Percentiles rank a stretch among this genome's conserved stretches.
Evolutionary conservation across 1,140 invertebrate species (phyloP).

Genomic region (Scaptodrosophila lebanonensis): DNA sequence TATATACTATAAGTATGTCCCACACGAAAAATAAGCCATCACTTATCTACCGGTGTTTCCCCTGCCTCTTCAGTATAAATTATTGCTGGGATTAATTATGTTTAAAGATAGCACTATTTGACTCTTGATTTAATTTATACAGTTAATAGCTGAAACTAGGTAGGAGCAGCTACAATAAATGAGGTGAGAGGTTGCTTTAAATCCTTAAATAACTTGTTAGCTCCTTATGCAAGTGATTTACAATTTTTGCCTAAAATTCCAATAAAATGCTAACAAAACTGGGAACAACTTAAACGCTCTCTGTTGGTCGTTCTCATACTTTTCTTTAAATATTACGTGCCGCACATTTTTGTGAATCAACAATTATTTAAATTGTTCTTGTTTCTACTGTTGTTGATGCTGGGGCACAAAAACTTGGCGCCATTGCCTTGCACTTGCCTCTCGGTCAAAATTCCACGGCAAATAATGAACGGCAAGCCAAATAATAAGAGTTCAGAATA

Average conservation of each 20-base stretch:
- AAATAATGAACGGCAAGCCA: slow-evolving; percentile 60
- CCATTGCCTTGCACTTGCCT: slow-evolving; percentile 65
- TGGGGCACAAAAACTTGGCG: slow-evolving; percentile 41
- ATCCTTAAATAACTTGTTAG: too few species aligned
- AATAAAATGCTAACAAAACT: slow-evolving; percentile 14
- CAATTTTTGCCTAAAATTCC: not conserved
- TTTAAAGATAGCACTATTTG: too few species aligned
- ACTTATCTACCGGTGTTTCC: too few species aligned
- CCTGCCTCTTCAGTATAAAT: too few species aligned
- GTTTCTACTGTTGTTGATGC: slow-evolving; percentile 21
- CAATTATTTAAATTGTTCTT: slow-evolving; percentile 33
- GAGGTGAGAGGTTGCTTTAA: too few species aligned
- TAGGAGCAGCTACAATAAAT: too few species aligned
- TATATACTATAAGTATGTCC: too few species aligned
- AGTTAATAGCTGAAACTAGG: too few species aligned
- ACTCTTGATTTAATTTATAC: too few species aligned
- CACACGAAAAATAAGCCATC: too few species aligned
- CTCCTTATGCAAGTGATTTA: too few species aligned
- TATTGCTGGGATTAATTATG: too few species aligned
- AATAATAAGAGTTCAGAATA: slow-evolving; percentile 58
- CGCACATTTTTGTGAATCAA: slow-evolving; percentile 16
- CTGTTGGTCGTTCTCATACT: slow-evolving; percentile 2
- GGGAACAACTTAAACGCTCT: slow-evolving; percentile 3
- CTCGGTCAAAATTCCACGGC: slow-evolving; percentile 66
- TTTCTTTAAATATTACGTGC: slow-evolving; percentile 19